phyloP scores from a whole-genome alignment of 2,888 invertebrate species.

The Dromius quadrimaculatus region DNA sequence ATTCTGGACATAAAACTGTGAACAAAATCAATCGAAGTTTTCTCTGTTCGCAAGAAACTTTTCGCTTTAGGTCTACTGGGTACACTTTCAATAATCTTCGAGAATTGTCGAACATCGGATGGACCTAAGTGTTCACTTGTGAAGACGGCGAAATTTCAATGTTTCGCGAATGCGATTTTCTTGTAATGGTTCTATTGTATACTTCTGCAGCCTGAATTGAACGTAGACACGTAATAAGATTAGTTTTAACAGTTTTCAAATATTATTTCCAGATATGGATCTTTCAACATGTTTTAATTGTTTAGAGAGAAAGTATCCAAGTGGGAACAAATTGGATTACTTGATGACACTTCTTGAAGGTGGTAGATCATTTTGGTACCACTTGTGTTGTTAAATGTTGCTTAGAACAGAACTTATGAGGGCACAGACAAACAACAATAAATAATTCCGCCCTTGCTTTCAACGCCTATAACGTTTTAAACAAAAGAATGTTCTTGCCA shows the following conservation, averaged over 20 bases:
- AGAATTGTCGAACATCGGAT: constrained; percentile 30
- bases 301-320: too few relatives aligned
- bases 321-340: too few relatives aligned
- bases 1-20: constrained; percentile 41
- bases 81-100: constrained; percentile 48
- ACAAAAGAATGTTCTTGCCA: constrained; percentile 20
- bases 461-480: background rate
- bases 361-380: too few relatives aligned
- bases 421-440: too few relatives aligned
- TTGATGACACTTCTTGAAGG: too few relatives aligned
- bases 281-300: too few relatives aligned
- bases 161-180: constrained; percentile 42
- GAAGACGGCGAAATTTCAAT: constrained; percentile 33
- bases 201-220: background rate
- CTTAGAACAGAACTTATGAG: too few relatives aligned
- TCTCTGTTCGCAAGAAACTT: constrained; percentile 33
- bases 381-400: too few relatives aligned
- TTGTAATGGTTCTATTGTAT: constrained; percentile 36
- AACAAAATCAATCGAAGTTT: constrained; percentile 47
- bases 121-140: constrained; percentile 42
- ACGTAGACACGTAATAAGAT: constrained; percentile 2
- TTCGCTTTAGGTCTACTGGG: constrained; percentile 43
- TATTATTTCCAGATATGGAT: too few relatives aligned
- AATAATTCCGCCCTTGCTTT: too few relatives aligned
- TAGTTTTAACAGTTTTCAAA: too few relatives aligned